These are phyloP conservation scores for Streblospio benedicti DNA, from an alignment of 1,140 invertebrate species.

Conservation along the genomic window DNA sequence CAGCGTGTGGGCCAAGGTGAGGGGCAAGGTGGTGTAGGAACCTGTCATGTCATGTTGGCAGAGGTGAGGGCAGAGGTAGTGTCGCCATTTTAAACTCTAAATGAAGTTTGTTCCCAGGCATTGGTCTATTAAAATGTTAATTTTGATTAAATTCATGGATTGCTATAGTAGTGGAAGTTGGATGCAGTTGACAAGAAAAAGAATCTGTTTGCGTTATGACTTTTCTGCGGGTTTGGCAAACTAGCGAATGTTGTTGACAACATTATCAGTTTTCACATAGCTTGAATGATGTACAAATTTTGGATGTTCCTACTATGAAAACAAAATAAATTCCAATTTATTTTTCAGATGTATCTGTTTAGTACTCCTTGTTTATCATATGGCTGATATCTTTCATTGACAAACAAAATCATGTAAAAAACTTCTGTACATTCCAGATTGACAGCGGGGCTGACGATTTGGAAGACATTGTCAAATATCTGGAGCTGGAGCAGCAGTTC, in stretches of 20 bases:
- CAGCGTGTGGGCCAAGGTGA: conserved; percentile 21
- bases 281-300: neutral
- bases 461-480: conserved; percentile 37
- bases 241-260: neutral
- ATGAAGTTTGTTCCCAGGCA: neutral
- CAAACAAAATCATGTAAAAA: neutral
- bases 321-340: neutral
- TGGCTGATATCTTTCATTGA: neutral
- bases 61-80: conserved; percentile 38
- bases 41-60: neutral
- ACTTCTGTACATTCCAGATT: conserved; percentile 8
- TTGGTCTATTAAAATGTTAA: neutral
- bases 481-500: conserved; percentile 44
- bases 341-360: neutral
- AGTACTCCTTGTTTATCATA: neutral
- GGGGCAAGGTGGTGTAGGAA: neutral
- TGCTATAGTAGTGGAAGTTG: conserved; percentile 19
- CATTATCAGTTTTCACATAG: too few relatives aligned
- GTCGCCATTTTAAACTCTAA: conserved; percentile 23
- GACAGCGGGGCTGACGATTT: conserved; percentile 27
- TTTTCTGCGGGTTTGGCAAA: conserved; percentile 38
- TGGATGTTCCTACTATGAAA: neutral
- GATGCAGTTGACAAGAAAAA: neutral
- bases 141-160: conserved; percentile 3
- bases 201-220: neutral